Evolutionary conservation across 2,888 invertebrate genomes (phyloP), one percentile per base, ranked within the genome.

Genomic region (Acronicta aceris): DNA sequence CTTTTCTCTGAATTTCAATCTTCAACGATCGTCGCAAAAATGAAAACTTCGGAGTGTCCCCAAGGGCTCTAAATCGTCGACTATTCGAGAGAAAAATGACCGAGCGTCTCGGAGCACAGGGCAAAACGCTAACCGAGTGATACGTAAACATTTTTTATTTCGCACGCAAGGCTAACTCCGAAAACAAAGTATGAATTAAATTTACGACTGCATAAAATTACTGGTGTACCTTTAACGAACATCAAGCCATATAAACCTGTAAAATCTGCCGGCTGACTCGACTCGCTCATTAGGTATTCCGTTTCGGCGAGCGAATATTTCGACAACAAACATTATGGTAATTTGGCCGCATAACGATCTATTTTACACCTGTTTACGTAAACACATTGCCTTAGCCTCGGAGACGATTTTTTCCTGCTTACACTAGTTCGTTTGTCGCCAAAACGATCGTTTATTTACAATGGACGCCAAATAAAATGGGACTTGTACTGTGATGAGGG

Each of bases 241-340:
- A 86, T 83, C 86, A 83, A 88, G 83, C 83, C 82, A 77, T 83
- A 86, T 88, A 88, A 85, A 84, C 84, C 86, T 83, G 84, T 84
- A 83, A 86, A 89, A 88, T 89, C 89, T 88, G 87, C 83, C 76
- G 74, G 81, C 84, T 83, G 87, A 85, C 79, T 88, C 86, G 85
- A 81, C 82, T 86, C 78, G 78, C 88, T 89, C 89, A 90, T 92
- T 91, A 90, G 84, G 86, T 90, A 92, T 91, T 92, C 91, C 81
- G 88, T 88, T 90, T 87, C 81, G 82, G 80, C 82, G 84, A 84
- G 90, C 89, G 90, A 91, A 92, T 91, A 92, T 92, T 92, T 91
- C 89, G 90, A 91, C 91, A 90, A 89, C 91, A 91, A 92, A 92
- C 91, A 91, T 92, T 92, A 93, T 93, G 93, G 85, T 92, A 93